Base-by-base conservation (phyloP, 2,797 vertebrate species). In the Decapterus maruadsi region DNA sequence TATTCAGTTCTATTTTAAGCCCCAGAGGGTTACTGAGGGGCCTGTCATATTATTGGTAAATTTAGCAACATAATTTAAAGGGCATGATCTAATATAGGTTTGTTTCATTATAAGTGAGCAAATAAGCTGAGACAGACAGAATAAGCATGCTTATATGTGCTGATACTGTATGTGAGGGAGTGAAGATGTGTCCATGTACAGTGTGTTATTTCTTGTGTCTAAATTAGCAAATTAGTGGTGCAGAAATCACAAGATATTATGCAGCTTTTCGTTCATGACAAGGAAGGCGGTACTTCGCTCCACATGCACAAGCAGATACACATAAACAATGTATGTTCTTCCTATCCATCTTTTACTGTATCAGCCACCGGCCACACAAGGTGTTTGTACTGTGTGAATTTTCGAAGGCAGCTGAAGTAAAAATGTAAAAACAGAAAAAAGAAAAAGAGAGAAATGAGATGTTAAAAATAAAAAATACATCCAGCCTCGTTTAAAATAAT, bases 51-150 rank as follows among this genome's bases (percentile, higher is more conserved):
- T 88, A 89, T 90, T 81, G 87, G 88, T 57, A 82, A 73, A 75
- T 90, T 90, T 81, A 86, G 88, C 59, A 82, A 73, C 78, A 61
- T 78, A 12, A 77, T 88, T 88, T 84, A 63, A 80, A 57, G 85
- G 80, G 74, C 81, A 90, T 91, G 71, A 86, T 84, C 81, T 80
- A 76, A 86, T 83, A 77, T 67, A 53, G 56, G 61, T 71, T 26
- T 54, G 45, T 84, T 74, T 68, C 66, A 73, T 77, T 36, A 8
- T 90, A 85, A 78, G 62, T 56, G 71, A 80, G 61, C 0, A 2
- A 80, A 67, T 61, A 69, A 82, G 67, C 72, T 64, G 63, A 79
- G 34, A 62, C 22, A 79, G 34, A 62, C 22, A 50, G 62, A 81
- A 84, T 45, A 43, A 68, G 67, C 70, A 63, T 22, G 45, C 20